phyloP scores from a whole-genome alignment of 2,888 invertebrate species.

The Lithodes maja region DNA sequence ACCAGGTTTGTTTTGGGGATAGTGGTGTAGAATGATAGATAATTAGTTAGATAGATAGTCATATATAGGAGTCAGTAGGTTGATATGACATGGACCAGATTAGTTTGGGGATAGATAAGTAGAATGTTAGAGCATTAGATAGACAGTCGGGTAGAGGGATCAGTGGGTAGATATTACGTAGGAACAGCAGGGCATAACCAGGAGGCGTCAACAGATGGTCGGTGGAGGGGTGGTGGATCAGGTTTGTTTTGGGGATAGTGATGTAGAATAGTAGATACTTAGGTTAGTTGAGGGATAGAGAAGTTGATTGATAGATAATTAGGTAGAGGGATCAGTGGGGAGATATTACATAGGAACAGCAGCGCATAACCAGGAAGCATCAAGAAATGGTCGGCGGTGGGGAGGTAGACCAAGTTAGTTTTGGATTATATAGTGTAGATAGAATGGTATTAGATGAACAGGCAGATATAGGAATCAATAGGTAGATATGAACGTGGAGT shows the following conservation, averaged over 20 bases:
- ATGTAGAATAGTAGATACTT: not conserved
- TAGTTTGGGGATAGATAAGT: not conserved
- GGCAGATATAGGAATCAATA: too few relatives aligned
- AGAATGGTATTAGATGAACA: not conserved
- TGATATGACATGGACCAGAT: too few relatives aligned
- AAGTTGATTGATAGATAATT: too few relatives aligned
- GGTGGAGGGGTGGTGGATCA: not conserved
- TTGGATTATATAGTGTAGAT: too few relatives aligned
- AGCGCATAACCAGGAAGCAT: too few relatives aligned
- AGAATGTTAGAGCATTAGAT: not conserved
- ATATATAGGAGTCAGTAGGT: too few relatives aligned
- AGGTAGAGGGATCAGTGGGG: too few relatives aligned
- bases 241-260: not conserved
- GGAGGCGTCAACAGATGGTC: conserved; percentile 8
- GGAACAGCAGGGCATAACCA: conserved; percentile 48
- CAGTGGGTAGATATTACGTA: not conserved
- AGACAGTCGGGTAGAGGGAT: not conserved
- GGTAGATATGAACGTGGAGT: too few relatives aligned
- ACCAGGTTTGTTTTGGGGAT: not conserved
- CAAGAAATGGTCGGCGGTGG: too few relatives aligned
- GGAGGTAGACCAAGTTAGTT: too few relatives aligned
- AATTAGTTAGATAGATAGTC: not conserved
- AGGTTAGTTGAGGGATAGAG: not conserved
- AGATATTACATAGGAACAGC: too few relatives aligned
- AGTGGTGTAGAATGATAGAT: not conserved